Conservation (phyloP, 2,888 invertebrate genomes). For the Conus canariensis region DNA sequence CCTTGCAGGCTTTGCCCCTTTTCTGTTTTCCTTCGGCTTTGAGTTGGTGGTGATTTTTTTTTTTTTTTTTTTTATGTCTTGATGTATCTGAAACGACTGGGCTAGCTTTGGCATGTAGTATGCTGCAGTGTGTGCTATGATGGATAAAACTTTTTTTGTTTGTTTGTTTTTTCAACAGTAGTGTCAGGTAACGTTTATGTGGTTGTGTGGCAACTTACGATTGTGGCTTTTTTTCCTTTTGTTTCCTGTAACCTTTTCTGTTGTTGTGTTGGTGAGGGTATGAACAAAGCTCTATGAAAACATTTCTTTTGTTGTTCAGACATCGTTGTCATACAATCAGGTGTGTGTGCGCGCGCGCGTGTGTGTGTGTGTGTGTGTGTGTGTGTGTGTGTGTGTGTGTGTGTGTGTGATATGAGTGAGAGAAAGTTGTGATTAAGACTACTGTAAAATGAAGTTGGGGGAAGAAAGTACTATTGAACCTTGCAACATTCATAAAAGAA, state of each 20-base stretch:
- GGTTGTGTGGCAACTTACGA: not conserved
- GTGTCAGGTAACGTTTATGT: not conserved
- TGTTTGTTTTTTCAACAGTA: not conserved
- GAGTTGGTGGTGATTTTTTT: too few species aligned
- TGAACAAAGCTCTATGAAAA: not conserved
- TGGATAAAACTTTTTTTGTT: too few species aligned
- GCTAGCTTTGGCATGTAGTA: too few species aligned
- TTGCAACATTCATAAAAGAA: too few species aligned
- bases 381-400: not conserved
- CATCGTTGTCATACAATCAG: too few species aligned
- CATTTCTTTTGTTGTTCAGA: too few species aligned
- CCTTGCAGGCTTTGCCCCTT: too few species aligned
- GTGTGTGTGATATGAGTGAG: not conserved
- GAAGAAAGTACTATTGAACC: too few species aligned
- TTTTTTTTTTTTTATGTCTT: too few species aligned
- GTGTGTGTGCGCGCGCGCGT: not conserved
- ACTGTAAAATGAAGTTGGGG: not conserved
- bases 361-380: not conserved
- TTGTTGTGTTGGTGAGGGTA: not conserved
- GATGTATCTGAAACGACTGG: too few species aligned
- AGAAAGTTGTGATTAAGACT: not conserved
- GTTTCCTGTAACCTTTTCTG: not conserved
- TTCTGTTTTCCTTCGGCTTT: too few species aligned
- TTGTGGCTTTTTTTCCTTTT: not conserved
- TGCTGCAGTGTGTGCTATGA: too few species aligned